Evolutionary conservation across 2,797 vertebrate genomes (phyloP).

Genomic region (Hoplostethus mediterraneus): DNA sequence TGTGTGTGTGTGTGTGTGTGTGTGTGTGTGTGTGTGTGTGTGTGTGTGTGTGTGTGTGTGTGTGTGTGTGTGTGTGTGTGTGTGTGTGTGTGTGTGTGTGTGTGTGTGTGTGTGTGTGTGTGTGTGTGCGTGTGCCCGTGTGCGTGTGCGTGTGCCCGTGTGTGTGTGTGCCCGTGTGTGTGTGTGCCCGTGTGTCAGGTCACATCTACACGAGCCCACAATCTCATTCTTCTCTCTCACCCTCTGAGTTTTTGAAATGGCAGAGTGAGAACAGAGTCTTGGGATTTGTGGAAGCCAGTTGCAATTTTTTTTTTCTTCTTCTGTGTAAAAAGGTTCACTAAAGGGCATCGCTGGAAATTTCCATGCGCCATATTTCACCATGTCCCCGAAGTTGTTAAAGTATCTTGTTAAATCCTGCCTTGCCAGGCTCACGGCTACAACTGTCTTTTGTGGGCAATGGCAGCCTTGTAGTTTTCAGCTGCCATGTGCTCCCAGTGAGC

Average conservation of each 20-base stretch:
- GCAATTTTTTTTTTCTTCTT: conserved; percentile 8
- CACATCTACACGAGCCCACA: conserved; percentile 26
- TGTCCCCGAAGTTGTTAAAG: conserved; percentile 33
- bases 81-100: conserved; percentile 11
- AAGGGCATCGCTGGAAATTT: conserved; percentile 27
- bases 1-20: conserved; percentile 35
- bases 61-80: conserved; percentile 29
- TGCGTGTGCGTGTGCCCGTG: background rate
- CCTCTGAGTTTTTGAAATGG: conserved; percentile 3
- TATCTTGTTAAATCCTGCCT: conserved; percentile 26
- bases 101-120: conserved; percentile 31
- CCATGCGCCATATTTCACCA: conserved; percentile 12
- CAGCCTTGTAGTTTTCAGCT: background rate
- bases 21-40: conserved; percentile 39
- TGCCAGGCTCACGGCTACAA: background rate
- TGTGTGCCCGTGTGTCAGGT: conserved; percentile 45
- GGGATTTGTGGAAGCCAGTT: background rate
- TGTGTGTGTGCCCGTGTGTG: conserved; percentile 34
- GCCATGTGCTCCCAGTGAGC: conserved; percentile 8
- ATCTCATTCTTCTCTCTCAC: conserved; percentile 8
- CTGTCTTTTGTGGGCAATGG: conserved; percentile 28
- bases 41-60: conserved; percentile 12
- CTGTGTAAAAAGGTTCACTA: background rate
- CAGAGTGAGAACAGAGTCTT: conserved; percentile 8
- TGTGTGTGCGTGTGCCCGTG: no score